phyloP scores from a whole-genome alignment of 2,113 vertebrate species.

The Sorex fumeus region DNA sequence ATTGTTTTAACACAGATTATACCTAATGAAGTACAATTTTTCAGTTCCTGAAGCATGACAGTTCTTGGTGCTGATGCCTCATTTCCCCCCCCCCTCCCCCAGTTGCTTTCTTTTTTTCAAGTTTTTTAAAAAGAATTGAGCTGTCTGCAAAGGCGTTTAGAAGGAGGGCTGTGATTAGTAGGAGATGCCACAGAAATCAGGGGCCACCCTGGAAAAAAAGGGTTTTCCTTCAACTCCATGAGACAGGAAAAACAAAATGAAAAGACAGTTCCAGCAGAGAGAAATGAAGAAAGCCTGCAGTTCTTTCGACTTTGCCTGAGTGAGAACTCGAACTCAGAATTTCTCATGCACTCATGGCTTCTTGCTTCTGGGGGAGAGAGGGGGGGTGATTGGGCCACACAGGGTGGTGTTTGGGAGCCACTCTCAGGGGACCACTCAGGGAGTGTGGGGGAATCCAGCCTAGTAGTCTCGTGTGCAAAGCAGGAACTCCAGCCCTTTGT shows the following conservation, averaged over 20 bases:
- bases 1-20: constrained; percentile 62
- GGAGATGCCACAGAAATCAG: not conserved
- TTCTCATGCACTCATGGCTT: not conserved
- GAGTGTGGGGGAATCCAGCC: too few relatives aligned
- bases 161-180: not conserved
- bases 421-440: too few relatives aligned
- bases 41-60: constrained; percentile 33
- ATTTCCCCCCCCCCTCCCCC: not conserved
- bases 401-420: too few relatives aligned
- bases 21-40: constrained; percentile 39
- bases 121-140: constrained; percentile 60
- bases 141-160: not conserved
- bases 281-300: not conserved
- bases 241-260: not conserved
- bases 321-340: not conserved
- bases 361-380: not conserved
- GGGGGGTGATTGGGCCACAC: too few relatives aligned
- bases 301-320: not conserved
- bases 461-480: too few relatives aligned
- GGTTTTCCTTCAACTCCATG: not conserved
- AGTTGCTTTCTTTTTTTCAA: not conserved
- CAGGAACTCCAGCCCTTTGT: too few relatives aligned
- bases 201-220: not conserved
- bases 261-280: not conserved
- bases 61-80: not conserved